Evolutionary conservation across 2,888 invertebrate genomes (phyloP), one percentile per base, ranked within the genome.

Genomic region (Eustalomyia histrio): DNA sequence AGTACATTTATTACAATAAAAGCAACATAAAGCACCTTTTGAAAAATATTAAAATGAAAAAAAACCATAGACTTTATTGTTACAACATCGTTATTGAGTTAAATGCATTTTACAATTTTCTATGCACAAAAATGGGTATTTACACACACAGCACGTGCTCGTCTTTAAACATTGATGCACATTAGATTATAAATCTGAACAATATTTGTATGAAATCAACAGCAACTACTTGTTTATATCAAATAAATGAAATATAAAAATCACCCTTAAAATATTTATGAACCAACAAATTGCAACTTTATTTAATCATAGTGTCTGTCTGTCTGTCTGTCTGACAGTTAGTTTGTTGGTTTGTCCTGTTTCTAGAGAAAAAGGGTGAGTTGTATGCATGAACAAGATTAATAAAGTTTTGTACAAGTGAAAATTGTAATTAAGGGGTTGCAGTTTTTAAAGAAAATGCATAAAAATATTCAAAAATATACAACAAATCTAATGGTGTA

Each of bases 61-160:
- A 35, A 52, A 16, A 1, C 39, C 24, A 33, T 29, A 29, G 29
- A 29, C 29, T 65, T 53, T 43, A 61, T 68, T 68, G 75, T 55
- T 76, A 75, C 55, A 61, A 55, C n/a, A 63, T 24, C 18, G 21
- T 18, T 35, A 63, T 47, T 50, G 61, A 24, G 52, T 64, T 63
- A 52, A 64, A 76, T 64, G 69, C 63, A 71, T 43, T 71, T 71
- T 76, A 39, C 39, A 39, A 12, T 39, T 47, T 47, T 76, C 64
- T 69, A 10, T 69, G 58, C 61, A 50, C 33, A 71, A 71, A 64
- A 57, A 16, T 76, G 39, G 33, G n/a, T 24, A 65, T 29, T 67
- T 72, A 33, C 55, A 60, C 8, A 18, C 78, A 61, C 78, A 72
- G 72, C 72, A 78, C 72, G 72, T 78, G 78, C 67, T 67, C 29